These are phyloP conservation scores for Brachypterus glaber DNA, from an alignment of 2,888 invertebrate species.

Conservation along the genomic window DNA sequence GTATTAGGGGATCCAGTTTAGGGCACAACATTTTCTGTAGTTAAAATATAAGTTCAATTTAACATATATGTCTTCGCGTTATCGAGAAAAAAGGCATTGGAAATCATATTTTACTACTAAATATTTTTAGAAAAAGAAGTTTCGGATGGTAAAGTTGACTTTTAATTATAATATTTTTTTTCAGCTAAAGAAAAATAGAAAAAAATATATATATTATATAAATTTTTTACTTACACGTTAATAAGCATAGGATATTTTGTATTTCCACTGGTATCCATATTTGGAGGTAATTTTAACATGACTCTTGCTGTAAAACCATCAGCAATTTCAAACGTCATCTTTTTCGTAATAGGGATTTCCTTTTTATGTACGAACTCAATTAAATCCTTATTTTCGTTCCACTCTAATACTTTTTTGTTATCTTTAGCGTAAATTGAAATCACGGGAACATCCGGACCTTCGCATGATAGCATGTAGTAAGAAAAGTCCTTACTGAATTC, in stretches of 20 bases:
- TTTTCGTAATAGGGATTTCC: conserved; percentile 49
- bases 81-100: too few relatives aligned
- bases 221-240: conserved; percentile 59
- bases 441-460: conserved; percentile 77
- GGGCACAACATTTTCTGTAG: too few relatives aligned
- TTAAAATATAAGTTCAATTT: too few relatives aligned
- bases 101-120: too few relatives aligned
- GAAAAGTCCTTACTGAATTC: conserved; percentile 57
- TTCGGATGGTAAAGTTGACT: conserved; percentile 4
- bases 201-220: not conserved
- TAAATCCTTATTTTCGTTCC: conserved; percentile 60
- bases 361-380: conserved; percentile 42
- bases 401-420: conserved; percentile 40
- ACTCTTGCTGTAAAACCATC: conserved; percentile 66
- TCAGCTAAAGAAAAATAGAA: conserved; percentile 8
- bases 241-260: conserved; percentile 75
- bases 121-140: too few relatives aligned
- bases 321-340: conserved; percentile 53
- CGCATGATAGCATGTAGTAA: conserved; percentile 66
- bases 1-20: too few relatives aligned
- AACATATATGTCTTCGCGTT: too few relatives aligned
- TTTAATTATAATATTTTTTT: conserved; percentile 3
- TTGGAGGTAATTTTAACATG: conserved; percentile 61
- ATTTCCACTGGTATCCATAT: conserved; percentile 54
- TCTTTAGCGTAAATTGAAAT: conserved; percentile 51